A percentile compares a stretch with the other conserved stretches of the same genome.
phyloP scores from a whole-genome alignment of 2,888 invertebrate species.

The Phrixothrix hirtus region DNA sequence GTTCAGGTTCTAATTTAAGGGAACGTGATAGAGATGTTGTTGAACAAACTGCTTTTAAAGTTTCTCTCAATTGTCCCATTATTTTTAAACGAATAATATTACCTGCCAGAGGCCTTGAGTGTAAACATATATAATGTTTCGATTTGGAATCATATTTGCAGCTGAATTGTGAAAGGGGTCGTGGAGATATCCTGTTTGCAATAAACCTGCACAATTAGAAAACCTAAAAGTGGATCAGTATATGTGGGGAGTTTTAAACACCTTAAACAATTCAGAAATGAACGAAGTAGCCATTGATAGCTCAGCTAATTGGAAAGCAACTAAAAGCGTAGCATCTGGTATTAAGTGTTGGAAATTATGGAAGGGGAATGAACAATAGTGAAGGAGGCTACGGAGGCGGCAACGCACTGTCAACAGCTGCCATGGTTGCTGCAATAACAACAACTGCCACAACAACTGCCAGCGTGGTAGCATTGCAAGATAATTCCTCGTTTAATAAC shows the following conservation, averaged over 20 bases:
- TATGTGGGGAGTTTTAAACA: constrained; percentile 94
- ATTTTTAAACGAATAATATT: constrained; percentile 92
- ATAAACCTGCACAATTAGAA: constrained; percentile 93
- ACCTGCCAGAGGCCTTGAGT: constrained; percentile 93
- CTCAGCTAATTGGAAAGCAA: constrained; percentile 92
- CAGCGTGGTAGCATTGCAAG: constrained; percentile 82
- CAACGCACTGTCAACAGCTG: constrained; percentile 70
- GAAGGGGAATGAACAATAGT: constrained; percentile 56
- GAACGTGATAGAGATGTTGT: constrained; percentile 70
- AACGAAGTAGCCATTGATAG: constrained; percentile 96
- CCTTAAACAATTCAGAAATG: constrained; percentile 79
- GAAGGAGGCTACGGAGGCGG: constrained; percentile 62
- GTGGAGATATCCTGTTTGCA: constrained; percentile 98
- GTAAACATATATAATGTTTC: constrained; percentile 97
- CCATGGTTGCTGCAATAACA: constrained; percentile 81
- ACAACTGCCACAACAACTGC: constrained; percentile 86
- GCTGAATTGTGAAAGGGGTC: constrained; percentile 93
- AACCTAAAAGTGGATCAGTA: constrained; percentile 96
- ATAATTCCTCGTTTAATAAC: constrained; percentile 72
- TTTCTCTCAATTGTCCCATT: constrained; percentile 94
- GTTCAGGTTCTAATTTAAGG: constrained; percentile 58
- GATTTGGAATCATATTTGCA: constrained; percentile 95
- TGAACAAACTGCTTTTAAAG: constrained; percentile 85
- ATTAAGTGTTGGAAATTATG: constrained; percentile 60
- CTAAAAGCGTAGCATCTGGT: constrained; percentile 67